Percentiles rank a stretch among this genome's conserved stretches.
phyloP scores from a whole-genome alignment of 2,797 vertebrate genomes.

The Hylomyscus alleni region DNA sequence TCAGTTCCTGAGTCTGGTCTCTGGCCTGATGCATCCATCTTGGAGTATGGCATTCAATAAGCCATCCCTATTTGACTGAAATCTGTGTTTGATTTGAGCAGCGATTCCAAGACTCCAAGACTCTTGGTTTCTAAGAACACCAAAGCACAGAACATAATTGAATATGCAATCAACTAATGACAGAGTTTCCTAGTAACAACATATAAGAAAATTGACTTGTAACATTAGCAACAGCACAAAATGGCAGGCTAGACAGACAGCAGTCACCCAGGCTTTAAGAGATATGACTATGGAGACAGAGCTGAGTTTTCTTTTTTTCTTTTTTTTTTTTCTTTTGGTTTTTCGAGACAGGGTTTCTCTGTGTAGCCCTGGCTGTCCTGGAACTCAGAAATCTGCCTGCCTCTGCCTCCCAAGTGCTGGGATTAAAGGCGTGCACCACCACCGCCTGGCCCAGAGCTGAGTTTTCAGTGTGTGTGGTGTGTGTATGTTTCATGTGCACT shows the following conservation, averaged over 20 bases:
- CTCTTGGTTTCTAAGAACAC: not conserved
- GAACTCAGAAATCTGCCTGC: no score
- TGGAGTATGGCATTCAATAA: not conserved
- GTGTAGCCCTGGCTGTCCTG: no score
- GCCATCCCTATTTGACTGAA: not conserved
- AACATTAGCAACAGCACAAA: not conserved
- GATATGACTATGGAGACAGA: not conserved
- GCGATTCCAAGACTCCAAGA: not conserved
- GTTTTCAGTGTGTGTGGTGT: not conserved
- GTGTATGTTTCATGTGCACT: not conserved
- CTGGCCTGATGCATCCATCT: no score
- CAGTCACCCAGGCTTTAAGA: not conserved
- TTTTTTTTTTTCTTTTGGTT: no score
- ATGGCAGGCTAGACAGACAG: not conserved
- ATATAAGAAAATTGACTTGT: not conserved
- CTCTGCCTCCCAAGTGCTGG: no score
- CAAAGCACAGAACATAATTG: not conserved
- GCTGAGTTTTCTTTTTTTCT: not conserved
- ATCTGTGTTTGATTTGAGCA: not conserved
- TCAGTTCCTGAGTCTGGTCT: not conserved
- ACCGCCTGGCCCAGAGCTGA: no score
- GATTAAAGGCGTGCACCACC: no score
- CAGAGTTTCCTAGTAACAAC: not conserved
- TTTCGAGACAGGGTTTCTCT: no score
- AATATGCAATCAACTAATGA: not conserved